These are phyloP conservation scores for Fregata magnificens DNA, from an alignment of 2,113 vertebrate genomes.

Conservation along the genomic window DNA sequence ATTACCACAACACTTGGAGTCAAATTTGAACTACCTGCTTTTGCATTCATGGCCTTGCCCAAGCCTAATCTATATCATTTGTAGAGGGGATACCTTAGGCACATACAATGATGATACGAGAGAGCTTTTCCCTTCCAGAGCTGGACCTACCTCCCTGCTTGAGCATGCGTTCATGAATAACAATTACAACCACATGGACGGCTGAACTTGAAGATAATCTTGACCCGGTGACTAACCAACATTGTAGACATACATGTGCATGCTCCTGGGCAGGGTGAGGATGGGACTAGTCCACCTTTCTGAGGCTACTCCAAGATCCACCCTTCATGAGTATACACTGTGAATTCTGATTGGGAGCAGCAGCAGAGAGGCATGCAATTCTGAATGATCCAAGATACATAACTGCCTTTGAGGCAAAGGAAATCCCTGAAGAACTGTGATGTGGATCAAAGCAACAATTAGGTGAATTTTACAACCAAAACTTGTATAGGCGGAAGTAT, in stretches of 20 bases:
- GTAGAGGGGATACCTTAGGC: not conserved
- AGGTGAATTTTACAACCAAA: not conserved
- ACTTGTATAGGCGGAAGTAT: not conserved
- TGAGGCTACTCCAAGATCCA: not conserved
- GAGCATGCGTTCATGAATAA: accelerated
- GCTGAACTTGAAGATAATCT: not conserved
- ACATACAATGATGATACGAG: accelerated
- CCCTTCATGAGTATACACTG: not conserved
- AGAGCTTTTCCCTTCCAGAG: not conserved
- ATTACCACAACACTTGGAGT: not conserved
- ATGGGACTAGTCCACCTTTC: not conserved
- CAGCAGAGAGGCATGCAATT: not conserved
- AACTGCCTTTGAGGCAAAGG: not conserved
- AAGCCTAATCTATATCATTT: not conserved
- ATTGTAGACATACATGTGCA: not conserved
- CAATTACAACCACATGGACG: not conserved
- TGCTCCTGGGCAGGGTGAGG: not conserved
- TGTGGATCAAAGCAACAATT: not conserved
- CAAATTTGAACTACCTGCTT: not conserved
- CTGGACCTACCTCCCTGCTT: not conserved
- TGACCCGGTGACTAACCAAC: not conserved
- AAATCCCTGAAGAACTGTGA: not conserved
- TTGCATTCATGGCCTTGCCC: not conserved
- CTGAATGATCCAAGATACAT: not conserved
- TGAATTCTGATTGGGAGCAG: not conserved